Conservation (phyloP, 2,888 invertebrate genomes). For the Auanema sp. region DNA sequence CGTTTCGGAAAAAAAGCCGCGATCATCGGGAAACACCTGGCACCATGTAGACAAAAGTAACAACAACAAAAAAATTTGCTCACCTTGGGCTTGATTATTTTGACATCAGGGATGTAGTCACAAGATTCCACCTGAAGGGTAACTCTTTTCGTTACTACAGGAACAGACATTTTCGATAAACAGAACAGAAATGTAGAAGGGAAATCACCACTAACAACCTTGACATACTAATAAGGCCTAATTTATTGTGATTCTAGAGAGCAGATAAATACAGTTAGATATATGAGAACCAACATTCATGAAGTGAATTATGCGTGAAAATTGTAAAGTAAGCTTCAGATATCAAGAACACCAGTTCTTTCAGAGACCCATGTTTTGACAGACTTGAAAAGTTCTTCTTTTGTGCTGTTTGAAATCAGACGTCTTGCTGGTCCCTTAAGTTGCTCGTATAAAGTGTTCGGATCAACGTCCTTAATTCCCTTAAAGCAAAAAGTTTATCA, state of each 20-base stretch:
- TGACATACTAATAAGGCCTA: too few relatives aligned
- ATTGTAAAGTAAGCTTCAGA: too few relatives aligned
- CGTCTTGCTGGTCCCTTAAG: conserved; percentile 4
- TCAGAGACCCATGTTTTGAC: conserved; percentile 8
- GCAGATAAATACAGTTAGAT: too few relatives aligned
- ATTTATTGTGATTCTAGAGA: too few relatives aligned
- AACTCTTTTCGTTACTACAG: conserved; percentile 43
- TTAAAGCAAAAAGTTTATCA: too few relatives aligned
- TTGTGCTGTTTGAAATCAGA: conserved; percentile 2
- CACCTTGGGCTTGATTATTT: conserved; percentile 60
- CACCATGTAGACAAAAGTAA: neutral
- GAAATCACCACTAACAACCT: too few relatives aligned
- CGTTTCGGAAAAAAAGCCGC: conserved; percentile 62
- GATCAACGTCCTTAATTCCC: conserved; percentile 7
- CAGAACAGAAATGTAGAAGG: neutral
- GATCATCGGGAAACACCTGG: conserved; percentile 61
- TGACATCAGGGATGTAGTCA: conserved; percentile 50
- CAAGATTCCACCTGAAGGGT: conserved; percentile 54
- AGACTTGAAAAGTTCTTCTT: conserved; percentile 7
- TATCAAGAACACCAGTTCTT: neutral
- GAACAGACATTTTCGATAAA: conserved; percentile 12
- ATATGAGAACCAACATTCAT: too few relatives aligned
- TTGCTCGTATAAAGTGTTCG: conserved; percentile 6
- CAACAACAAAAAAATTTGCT: neutral
- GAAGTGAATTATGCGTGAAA: too few relatives aligned